A percentile compares a stretch with the other conserved stretches of the same genome.
These are phyloP conservation scores for Drosophila tanythrix DNA, from an alignment of 2,888 invertebrate genomes.

Conservation along the genomic window DNA sequence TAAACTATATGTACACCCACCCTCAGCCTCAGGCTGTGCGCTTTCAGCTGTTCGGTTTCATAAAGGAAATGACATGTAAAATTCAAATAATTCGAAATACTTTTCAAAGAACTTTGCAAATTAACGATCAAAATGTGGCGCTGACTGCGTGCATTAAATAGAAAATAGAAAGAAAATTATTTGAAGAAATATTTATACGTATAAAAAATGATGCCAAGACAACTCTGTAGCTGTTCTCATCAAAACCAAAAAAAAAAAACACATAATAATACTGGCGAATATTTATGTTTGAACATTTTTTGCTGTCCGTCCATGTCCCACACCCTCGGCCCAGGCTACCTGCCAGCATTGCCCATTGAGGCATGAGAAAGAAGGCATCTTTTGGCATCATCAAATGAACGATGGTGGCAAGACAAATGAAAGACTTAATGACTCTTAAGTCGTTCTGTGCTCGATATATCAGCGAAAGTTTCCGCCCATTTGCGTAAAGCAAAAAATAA, in stretches of 20 bases:
- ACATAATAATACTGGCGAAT: slow-evolving; percentile 48
- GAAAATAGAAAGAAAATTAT: slow-evolving; percentile 18
- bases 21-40: slow-evolving; percentile 1
- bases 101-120: slow-evolving; percentile 62
- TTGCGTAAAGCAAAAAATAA: slow-evolving; percentile 35
- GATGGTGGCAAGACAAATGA: slow-evolving; percentile 78
- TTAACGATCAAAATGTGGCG: slow-evolving; percentile 66
- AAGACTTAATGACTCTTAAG: slow-evolving; percentile 77
- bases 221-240: slow-evolving; percentile 52
- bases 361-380: slow-evolving; percentile 62
- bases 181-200: slow-evolving; percentile 11
- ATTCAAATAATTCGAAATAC: slow-evolving; percentile 54
- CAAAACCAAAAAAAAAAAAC: slow-evolving; percentile 18
- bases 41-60: slow-evolving; percentile 60
- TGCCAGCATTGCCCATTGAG: slow-evolving; percentile 69
- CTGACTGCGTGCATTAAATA: slow-evolving; percentile 61
- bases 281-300: slow-evolving; percentile 79
- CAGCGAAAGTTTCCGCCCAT: slow-evolving; percentile 60
- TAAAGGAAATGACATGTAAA: slow-evolving; percentile 64
- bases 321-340: slow-evolving; percentile 40
- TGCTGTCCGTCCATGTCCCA: slow-evolving; percentile 62
- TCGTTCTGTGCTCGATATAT: slow-evolving; percentile 64
- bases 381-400: slow-evolving; percentile 73
- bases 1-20: not conserved
- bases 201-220: slow-evolving; percentile 65